These are phyloP conservation scores for Pasiphila rectangulata DNA, from an alignment of 2,888 invertebrate species.

Conservation along the genomic window DNA sequence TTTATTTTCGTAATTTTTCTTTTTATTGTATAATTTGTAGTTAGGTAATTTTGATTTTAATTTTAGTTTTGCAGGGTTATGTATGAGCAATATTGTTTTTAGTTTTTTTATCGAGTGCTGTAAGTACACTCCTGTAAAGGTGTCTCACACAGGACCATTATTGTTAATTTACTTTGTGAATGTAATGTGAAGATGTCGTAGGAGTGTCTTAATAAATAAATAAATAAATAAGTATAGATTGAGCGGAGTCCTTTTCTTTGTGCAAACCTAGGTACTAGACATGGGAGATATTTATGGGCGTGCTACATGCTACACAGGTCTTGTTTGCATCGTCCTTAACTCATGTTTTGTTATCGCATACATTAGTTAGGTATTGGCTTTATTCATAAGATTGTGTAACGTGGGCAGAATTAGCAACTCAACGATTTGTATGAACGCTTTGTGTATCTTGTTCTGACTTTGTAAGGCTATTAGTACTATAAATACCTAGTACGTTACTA, in stretches of 20 bases:
- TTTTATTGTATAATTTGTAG: no score
- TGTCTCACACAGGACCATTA: no score
- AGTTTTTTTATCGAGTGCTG: no score
- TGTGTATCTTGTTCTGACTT: slow-evolving; percentile 3
- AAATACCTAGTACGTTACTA: slow-evolving; percentile 10
- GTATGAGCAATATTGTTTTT: no score
- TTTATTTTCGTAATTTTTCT: no score
- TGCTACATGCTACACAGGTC: slow-evolving; percentile 4
- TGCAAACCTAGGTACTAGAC: background rate
- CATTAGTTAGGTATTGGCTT: slow-evolving; percentile 1
- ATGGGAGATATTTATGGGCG: background rate
- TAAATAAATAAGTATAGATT: background rate
- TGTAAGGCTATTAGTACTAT: slow-evolving; percentile 7
- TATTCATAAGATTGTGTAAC: slow-evolving; percentile 22
- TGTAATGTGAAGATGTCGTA: no score
- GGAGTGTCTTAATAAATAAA: no score
- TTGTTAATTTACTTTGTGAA: no score
- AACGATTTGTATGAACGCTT: slow-evolving; percentile 12
- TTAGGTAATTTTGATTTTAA: no score
- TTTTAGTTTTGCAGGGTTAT: no score
- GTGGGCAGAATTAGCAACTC: slow-evolving; percentile 17
- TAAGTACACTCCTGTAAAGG: no score
- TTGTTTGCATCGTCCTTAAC: background rate
- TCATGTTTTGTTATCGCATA: slow-evolving; percentile 16
- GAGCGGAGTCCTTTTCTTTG: background rate